Base-by-base conservation (phyloP, 2,888 invertebrate genomes). In the Ophion obscuratus region DNA sequence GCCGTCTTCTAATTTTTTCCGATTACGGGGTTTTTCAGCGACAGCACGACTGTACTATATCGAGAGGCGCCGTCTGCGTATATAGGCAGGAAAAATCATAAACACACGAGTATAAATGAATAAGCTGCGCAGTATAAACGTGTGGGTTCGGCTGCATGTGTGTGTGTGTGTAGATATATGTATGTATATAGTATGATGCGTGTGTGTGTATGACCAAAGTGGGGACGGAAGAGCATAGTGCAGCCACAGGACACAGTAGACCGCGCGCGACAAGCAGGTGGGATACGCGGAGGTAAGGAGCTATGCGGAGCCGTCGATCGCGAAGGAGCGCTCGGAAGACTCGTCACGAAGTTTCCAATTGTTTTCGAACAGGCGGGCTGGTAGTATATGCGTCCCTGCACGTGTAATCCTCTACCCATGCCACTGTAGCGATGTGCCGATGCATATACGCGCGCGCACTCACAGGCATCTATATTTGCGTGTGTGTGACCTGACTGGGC, bases 291-390 rank as follows among this genome's bases (percentile, higher is more conserved):
- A 61, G 76, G 53, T 44, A 17, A 68, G 53, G 53, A 62, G 36
- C 71, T 36, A 31, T 7, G 36, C 61, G 2, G 76, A 81, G 77
- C 66, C 73, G 66, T 71, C 64, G 77, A 77, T 59, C 27, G 70
- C 17, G 11, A 4, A 53, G 5, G 53, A 14, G 53, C 17, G 11
- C 44, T 20, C 47, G 14, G 44, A 40, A 81, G 71, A 83, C 83
- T 84, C 75, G 85, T 87, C 85, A 85, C 85, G 80, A 68, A 53
- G 53, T 53, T 87, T 87, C 74, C 81, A 83, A 87, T 86, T 86
- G 78, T 83, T 78, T 76, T 47, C 68, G 78, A 81, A 66, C 20
- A 36, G 61, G 62, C 36, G 53, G 40, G 40, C 17, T 53, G 36
- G 76, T 57, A 68, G 67, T 24, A 10, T 53, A 71, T 14, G 70